Base-by-base conservation (phyloP, 2,888 invertebrate species). In the Sinhomidia bicolor region DNA sequence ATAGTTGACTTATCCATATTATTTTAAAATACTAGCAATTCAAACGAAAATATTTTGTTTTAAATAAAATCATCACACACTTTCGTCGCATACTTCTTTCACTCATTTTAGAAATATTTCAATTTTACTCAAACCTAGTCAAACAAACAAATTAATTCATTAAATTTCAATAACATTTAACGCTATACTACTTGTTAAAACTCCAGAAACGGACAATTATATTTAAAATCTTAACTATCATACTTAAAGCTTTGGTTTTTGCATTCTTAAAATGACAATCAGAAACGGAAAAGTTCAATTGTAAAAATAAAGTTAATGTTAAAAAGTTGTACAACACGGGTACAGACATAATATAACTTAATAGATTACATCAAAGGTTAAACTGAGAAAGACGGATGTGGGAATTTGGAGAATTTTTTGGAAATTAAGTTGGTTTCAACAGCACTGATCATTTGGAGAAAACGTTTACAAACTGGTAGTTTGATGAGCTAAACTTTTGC, bases 401-500 rank as follows among this genome's bases (percentile, higher is more conserved):
- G 71, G 71, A 60, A 17, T 36, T 32, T 32, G 32, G 12, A 7
- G 9, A 41, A 41, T 12, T 71, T 71, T 41, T 14, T 10, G 44
- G 17, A 23, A 51, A 54, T 76, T 76, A 76, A 76, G 76, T 76
- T n/a, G 51, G 54, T 51, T 51, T 71, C 44, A 44, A 71, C 41
- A 71, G 41, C 44, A 71, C 71, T 71, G 23, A 71, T 44, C 10
- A 20, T 41, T 32, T 47, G 20, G 76, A 54, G 29, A 29, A 32
- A 29, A 4, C 10, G 10, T 62, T 74, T 76, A 76, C 9, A 76
- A 12, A 54, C n/a, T 29, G 29, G 54, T 85, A 65, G 32, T 68
- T 7, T 26, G 71, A 84, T 88, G 88, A 78, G 88, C 82, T 65
- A 68, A 78, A 36, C 68, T 78, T 65, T 62, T 32, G 44, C 36